phyloP scores from a whole-genome alignment of 2,113 vertebrate species.

The Globicephala melas region DNA sequence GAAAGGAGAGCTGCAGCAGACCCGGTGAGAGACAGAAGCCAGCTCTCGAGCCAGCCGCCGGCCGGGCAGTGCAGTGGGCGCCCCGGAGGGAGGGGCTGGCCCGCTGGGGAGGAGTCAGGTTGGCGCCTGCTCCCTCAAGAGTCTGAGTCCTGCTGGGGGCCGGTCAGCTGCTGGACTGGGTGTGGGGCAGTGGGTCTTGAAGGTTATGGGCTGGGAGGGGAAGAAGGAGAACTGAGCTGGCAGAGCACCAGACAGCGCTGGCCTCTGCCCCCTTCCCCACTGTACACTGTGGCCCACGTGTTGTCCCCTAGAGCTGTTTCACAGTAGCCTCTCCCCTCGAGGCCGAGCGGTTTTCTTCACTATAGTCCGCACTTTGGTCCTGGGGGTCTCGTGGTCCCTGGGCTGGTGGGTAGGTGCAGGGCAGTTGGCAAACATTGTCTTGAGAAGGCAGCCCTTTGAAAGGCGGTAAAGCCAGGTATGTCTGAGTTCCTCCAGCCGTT shows the following conservation, averaged over 20 bases:
- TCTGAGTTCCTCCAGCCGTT: not conserved
- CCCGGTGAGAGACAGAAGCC: conserved; percentile 55
- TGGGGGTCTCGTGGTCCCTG: not conserved
- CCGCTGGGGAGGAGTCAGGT: conserved; percentile 34
- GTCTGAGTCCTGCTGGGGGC: not conserved
- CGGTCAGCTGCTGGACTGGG: not conserved
- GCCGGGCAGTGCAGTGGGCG: not conserved
- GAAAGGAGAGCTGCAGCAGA: conserved; percentile 25
- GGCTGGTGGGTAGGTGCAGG: not conserved
- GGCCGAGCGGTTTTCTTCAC: not conserved
- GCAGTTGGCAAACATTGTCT: not conserved
- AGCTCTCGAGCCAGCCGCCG: conserved; percentile 24
- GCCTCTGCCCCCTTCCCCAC: not conserved
- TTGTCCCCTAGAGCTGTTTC: not conserved
- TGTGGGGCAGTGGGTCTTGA: not conserved
- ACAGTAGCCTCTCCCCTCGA: not conserved
- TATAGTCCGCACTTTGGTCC: not conserved
- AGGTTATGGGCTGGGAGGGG: not conserved
- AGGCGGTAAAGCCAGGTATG: not conserved
- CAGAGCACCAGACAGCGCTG: not conserved
- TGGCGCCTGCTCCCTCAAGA: not conserved
- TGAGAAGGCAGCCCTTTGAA: not conserved
- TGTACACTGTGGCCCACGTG: rapidly evolving
- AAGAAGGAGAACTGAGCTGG: not conserved
- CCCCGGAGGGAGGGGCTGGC: conserved; percentile 28